Percentiles rank a stretch among this genome's conserved stretches.
phyloP scores from a whole-genome alignment of 2,113 vertebrate genomes.

The Serilophus lunatus region DNA sequence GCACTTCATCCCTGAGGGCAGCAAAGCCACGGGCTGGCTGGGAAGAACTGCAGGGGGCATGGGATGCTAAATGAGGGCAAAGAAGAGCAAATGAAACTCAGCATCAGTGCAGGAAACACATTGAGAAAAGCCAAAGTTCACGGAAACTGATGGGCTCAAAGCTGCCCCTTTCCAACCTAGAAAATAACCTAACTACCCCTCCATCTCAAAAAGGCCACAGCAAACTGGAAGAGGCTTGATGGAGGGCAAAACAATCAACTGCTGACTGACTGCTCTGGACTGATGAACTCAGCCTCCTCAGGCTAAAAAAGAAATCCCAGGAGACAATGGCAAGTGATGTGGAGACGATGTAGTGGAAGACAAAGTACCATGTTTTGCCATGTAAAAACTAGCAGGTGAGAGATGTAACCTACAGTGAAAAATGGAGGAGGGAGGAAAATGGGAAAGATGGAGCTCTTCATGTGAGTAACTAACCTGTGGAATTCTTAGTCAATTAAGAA shows the following conservation, averaged over 20 bases:
- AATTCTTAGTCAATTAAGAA: neutral
- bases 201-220: neutral
- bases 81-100: neutral
- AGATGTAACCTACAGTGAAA: neutral
- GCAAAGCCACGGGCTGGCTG: neutral
- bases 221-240: neutral
- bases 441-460: neutral
- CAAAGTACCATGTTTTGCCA: neutral
- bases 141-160: neutral
- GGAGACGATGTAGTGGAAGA: neutral
- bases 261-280: neutral
- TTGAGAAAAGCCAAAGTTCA: neutral
- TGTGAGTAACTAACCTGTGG: rapidly evolving
- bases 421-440: neutral
- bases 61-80: neutral
- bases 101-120: neutral
- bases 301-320: neutral
- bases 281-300: neutral
- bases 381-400: neutral
- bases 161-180: neutral
- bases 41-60: neutral
- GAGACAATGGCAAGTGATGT: rapidly evolving
- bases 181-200: neutral
- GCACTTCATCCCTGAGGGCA: neutral
- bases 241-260: neutral